Evolutionary conservation across 2,888 invertebrate species (phyloP).

Genomic region (Acleris laterana): DNA sequence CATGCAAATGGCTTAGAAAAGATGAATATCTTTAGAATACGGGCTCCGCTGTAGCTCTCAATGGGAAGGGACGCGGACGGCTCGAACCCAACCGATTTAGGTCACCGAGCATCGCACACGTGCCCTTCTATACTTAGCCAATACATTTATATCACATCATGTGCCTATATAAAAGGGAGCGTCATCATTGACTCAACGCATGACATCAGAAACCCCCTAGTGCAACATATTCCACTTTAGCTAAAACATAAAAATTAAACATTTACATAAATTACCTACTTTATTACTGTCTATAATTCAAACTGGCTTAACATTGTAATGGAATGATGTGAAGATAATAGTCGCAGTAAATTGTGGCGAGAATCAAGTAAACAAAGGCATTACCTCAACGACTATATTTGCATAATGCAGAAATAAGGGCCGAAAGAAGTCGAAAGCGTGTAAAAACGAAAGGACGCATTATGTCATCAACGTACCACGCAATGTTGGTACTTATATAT

Average conservation of each 20-base stretch:
- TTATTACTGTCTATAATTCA: not conserved
- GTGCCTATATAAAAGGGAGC: constrained; percentile 2
- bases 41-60: constrained; percentile 20
- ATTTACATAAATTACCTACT: not conserved
- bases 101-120: constrained; percentile 26
- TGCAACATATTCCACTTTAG: constrained; percentile 2
- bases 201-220: constrained; percentile 20
- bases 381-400: constrained; percentile 17
- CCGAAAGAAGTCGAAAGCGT: constrained; percentile 27
- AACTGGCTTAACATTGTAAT: constrained; percentile 5
- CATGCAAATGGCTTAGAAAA: constrained; percentile 13
- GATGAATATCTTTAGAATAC: constrained; percentile 17
- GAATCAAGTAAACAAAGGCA: constrained; percentile 14
- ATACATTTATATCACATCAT: not conserved
- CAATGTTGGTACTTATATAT: not conserved
- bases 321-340: constrained; percentile 7
- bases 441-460: constrained; percentile 28
- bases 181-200: constrained; percentile 20
- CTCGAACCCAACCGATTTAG: constrained; percentile 24
- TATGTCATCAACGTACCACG: constrained; percentile 1
- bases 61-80: constrained; percentile 19
- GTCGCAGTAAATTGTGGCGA: not conserved
- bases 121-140: not conserved
- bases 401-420: constrained; percentile 27
- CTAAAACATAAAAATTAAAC: not conserved